Base-by-base conservation (phyloP, 1,140 invertebrate species). In the Helicoverpa armigera region DNA sequence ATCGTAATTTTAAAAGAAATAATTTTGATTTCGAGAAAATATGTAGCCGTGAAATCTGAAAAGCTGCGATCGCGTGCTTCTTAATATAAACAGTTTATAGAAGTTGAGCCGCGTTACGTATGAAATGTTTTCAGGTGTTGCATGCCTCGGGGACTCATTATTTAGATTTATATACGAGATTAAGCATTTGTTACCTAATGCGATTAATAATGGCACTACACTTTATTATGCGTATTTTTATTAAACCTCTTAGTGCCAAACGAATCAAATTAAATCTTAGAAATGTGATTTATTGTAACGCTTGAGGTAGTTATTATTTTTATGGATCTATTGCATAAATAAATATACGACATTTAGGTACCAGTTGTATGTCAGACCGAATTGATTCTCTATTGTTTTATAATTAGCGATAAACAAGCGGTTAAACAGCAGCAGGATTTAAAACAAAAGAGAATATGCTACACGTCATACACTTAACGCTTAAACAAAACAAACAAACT, bases 81-180 rank as follows among this genome's bases (percentile, higher is more conserved):
- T 79, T 70, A 69, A 79, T 79, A 58, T 69, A 79, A 79, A 79
- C 65, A 65, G 35, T n/a, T 69, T 58, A 58, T 9, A 58, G 43
- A 14, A 50, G 10, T 79, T 69, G 56, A 79, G 58, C 65, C 43
- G 51, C 70, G 65, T 70, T 79, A 69, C 53, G 65, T 70, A 79
- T 69, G 63, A 78, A 63, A 78, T 65, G 53, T 79, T 79, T 79
- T 70, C 51, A 69, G 53, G 31, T 70, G 76, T 79, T 70, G 76
- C 76, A 79, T 79, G 76, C 54, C 70, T 31, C 31, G 54, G 50
- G 29, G 67, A 61, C 77, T 79, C 67, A 79, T 80, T 74, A 74
- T 73, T 61, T 14, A 80, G 79, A 80, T 80, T 80, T 63, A 80
- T 74, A 63, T 73, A 54, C 29, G 53, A 74, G 79, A 80, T 80